Percentiles rank a stretch among this genome's conserved stretches.
These are phyloP conservation scores for Gibbula magus DNA, from an alignment of 2,888 invertebrate species.

Conservation along the genomic window DNA sequence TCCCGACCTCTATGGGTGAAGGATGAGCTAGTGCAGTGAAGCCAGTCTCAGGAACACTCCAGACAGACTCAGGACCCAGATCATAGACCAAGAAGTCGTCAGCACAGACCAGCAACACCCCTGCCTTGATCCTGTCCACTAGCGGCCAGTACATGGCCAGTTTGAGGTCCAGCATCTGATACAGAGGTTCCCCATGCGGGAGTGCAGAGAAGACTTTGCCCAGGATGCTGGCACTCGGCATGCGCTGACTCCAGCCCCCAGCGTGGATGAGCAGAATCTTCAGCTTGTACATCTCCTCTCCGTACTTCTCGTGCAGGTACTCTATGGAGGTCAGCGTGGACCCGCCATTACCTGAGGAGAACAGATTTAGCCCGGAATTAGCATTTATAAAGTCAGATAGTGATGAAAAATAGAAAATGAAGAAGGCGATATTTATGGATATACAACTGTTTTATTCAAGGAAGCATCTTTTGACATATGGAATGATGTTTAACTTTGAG, in stretches of 20 bases:
- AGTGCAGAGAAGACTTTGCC: slow-evolving; percentile 76
- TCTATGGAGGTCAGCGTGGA: slow-evolving; percentile 73
- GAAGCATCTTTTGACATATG: no score
- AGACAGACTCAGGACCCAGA: slow-evolving; percentile 50
- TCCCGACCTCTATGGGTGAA: slow-evolving; percentile 73
- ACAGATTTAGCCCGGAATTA: no score
- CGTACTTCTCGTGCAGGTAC: slow-evolving; percentile 63
- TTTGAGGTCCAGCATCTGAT: slow-evolving; percentile 76
- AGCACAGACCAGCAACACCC: slow-evolving; percentile 75
- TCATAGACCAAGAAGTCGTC: slow-evolving; percentile 76
- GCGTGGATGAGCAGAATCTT: slow-evolving; percentile 75
- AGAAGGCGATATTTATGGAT: no score
- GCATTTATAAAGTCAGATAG: no score
- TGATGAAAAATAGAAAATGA: no score
- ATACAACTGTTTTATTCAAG: no score
- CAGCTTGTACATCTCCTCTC: slow-evolving; percentile 59
- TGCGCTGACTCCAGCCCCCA: slow-evolving; percentile 77
- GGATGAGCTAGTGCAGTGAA: slow-evolving; percentile 77
- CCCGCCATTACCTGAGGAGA: slow-evolving; percentile 74
- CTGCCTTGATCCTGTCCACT: slow-evolving; percentile 72
- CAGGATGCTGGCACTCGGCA: slow-evolving; percentile 75
- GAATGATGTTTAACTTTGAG: no score
- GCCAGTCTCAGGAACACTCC: slow-evolving; percentile 65
- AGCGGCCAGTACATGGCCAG: slow-evolving; percentile 76
- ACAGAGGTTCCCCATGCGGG: slow-evolving; percentile 71